These are phyloP conservation scores for Antrozous pallidus DNA, from an alignment of 2,797 vertebrate species.

Conservation along the genomic window DNA sequence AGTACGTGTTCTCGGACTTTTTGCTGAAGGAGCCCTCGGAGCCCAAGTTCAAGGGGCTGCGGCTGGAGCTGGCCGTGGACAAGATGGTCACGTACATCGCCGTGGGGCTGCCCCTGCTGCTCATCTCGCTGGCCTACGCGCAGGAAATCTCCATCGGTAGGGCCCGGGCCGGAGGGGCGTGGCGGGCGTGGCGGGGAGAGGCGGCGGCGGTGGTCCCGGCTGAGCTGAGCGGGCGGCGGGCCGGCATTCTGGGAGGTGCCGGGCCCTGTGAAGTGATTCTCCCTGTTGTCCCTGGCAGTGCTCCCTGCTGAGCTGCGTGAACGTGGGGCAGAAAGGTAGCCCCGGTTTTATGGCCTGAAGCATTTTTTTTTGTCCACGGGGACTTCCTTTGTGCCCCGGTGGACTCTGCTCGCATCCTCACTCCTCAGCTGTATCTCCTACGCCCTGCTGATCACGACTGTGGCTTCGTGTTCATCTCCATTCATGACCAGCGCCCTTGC, in stretches of 20 bases:
- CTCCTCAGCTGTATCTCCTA: neutral
- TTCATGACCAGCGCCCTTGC: neutral
- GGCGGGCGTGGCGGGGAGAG: no score
- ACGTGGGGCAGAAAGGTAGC: neutral
- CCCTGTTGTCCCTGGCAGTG: neutral
- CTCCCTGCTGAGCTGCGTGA: neutral
- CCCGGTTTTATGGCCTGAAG: neutral
- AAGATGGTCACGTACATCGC: slow-evolving; percentile 94
- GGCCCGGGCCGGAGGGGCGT: neutral
- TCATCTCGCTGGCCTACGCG: slow-evolving; percentile 96
- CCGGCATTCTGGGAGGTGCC: neutral
- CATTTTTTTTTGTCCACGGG: neutral
- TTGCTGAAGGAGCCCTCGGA: slow-evolving; percentile 91
- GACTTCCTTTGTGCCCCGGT: neutral
- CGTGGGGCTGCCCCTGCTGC: slow-evolving; percentile 92
- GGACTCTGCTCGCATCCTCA: neutral
- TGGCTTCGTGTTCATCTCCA: neutral
- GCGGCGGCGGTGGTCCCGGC: no score
- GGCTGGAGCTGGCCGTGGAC: slow-evolving; percentile 92
- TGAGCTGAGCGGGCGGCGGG: neutral
- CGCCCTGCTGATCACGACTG: neutral
- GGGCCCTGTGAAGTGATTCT: neutral
- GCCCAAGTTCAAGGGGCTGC: slow-evolving; percentile 87
- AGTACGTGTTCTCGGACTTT: slow-evolving; percentile 96
- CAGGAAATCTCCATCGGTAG: slow-evolving; percentile 96